A percentile compares a stretch with the other conserved stretches of the same genome.
These are phyloP conservation scores for Pseudopodoces humilis DNA, from an alignment of 2,113 vertebrate genomes.

Conservation along the genomic window DNA sequence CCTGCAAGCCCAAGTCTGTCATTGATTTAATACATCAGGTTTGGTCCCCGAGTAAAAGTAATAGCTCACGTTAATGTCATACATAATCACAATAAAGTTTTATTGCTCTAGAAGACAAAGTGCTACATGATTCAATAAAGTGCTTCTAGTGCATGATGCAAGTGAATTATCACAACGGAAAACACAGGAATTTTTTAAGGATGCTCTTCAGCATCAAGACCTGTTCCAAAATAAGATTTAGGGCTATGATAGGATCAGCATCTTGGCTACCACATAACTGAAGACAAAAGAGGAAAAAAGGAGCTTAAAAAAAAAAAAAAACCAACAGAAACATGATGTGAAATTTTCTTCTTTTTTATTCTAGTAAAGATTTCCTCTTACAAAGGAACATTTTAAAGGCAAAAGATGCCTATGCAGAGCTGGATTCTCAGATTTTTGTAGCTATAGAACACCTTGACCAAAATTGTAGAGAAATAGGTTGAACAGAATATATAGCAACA, in stretches of 20 bases:
- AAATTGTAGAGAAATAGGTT: not conserved
- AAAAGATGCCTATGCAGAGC: not conserved
- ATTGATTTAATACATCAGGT: not conserved
- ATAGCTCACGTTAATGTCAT: not conserved
- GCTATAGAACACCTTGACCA: not conserved
- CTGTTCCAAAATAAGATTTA: not conserved
- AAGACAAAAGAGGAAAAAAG: not conserved
- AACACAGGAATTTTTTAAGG: not conserved
- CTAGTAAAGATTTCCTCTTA: not conserved
- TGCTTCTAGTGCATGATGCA: not conserved
- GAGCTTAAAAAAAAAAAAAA: not conserved
- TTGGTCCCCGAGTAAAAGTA: not conserved
- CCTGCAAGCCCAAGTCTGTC: not conserved
- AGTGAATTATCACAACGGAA: not conserved
- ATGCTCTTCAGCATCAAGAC: not conserved
- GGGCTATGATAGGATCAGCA: not conserved
- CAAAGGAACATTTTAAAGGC: not conserved
- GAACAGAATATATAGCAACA: not conserved
- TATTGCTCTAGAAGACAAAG: not conserved
- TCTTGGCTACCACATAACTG: not conserved
- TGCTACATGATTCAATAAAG: not conserved
- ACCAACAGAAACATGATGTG: not conserved
- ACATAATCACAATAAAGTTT: not conserved
- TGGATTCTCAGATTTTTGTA: not conserved
- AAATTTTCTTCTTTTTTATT: not conserved